These are phyloP conservation scores for Stegostoma tigrinum DNA, from an alignment of 2,113 vertebrate species.

Conservation along the genomic window DNA sequence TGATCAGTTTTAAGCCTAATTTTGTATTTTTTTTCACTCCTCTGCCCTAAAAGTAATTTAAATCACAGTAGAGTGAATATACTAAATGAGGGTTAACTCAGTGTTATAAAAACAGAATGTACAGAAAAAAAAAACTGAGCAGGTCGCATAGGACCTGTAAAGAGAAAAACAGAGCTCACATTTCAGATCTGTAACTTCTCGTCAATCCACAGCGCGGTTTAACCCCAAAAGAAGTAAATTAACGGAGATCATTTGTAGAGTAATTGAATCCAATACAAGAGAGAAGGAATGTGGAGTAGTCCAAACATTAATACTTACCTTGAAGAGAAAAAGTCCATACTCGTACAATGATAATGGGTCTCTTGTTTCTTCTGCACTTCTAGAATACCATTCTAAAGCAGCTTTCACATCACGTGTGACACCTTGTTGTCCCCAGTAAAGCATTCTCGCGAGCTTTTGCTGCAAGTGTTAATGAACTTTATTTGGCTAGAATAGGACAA, in stretches of 20 bases:
- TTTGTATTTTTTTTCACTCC: conserved; percentile 76
- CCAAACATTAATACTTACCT: conserved; percentile 56
- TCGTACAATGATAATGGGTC: conserved; percentile 76
- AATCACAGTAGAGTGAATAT: conserved; percentile 35
- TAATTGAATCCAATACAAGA: background rate
- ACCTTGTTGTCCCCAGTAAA: conserved; percentile 80
- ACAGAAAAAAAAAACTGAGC: no score
- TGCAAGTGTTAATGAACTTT: conserved; percentile 46
- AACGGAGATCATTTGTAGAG: background rate
- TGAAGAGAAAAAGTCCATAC: conserved; percentile 79
- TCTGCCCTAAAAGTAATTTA: conserved; percentile 63
- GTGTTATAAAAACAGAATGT: background rate
- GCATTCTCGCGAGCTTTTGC: conserved; percentile 75
- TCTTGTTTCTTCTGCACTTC: conserved; percentile 72
- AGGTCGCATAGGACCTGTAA: background rate
- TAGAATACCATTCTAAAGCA: conserved; percentile 75
- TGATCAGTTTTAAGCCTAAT: conserved; percentile 71
- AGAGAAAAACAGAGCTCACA: background rate
- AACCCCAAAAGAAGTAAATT: background rate
- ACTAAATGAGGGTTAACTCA: background rate
- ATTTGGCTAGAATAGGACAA: background rate
- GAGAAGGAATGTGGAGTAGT: background rate
- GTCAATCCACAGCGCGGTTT: background rate
- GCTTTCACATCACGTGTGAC: conserved; percentile 67
- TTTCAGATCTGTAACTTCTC: background rate